Evolutionary conservation across 1,140 invertebrate genomes (phyloP), one percentile per base, ranked within the genome.

Genomic region (Steinernema feltiae): DNA sequence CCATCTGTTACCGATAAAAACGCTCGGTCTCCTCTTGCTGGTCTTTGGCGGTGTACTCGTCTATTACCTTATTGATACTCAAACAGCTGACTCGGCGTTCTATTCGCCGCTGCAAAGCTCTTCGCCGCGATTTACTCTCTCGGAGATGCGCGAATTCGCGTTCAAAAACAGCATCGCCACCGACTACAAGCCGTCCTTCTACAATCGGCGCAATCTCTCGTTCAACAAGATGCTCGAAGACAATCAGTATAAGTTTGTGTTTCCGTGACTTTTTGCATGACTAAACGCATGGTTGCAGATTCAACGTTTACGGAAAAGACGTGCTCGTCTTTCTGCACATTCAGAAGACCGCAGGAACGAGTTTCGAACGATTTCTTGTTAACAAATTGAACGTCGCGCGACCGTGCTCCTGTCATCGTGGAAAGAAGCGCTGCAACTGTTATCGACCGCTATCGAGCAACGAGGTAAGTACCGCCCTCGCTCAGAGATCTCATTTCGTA

Each of bases 301-400:
- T 88, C 75, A 81, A 87, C 74, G 84, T 95, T 85, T 91, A 93
- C 85, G 92, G 91, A 3, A 91, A 93, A 82, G 96, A 98, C 89
- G 95, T 98, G 24, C 93, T 99, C 89, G 95, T 99, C 24, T 98
- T 98, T 87, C 88, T 99, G 53, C 95, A 98, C 86, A 97, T 99
- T 87, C 96, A 98, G 88, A 98, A 98, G 87, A 94, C 92, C 78
- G 92, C 92, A 86, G 88, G 95, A 95, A 48, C 92, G 92, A 88
- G 94, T 97, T 90, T 89, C 97, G 79, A 93, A 94, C 88, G 80
- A 69, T 86, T 82, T 71, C 76, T 86, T 12, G 86, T 86, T 17
- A 73, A 73, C 21, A 48, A 85, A 79, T 74, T 85, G 48, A 81
- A 85, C 73, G 80, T 86, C 29, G 46, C 76, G n/a, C 69, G 48